Base-by-base conservation (phyloP, 2,888 invertebrate species). In the Leptarthrus brevirostris region DNA sequence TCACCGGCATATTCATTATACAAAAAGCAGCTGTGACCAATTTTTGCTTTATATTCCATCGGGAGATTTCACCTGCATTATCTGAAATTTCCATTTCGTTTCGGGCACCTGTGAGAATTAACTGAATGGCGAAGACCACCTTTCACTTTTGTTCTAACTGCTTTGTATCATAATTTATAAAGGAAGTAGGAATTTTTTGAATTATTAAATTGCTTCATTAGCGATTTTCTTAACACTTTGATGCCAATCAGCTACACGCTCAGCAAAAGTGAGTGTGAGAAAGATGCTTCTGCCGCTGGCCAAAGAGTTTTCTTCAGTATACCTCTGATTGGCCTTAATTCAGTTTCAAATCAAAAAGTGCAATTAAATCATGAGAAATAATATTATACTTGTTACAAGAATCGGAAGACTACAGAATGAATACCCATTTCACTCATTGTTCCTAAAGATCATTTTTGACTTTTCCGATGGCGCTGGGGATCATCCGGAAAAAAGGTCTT, bases 81-180 rank as follows among this genome's bases (percentile, higher is more conserved):
- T 12, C 12, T 20, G 16, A 49, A 16, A 6, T 49, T 49, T 49
- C n/a, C 49, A 49, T 49, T 49, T 49, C 18, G n/a, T 49, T 49
- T 20, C 49, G 3, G 20, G 3, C 14, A 16, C 3, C 20, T 49
- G 49, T 49, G 18, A 49, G 20, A 49, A 16, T 49, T 3, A 6
- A 18, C 16, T 20, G 8, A 49, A 20, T 16, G 49, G 49, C 6
- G 8, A n/a, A n/a, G n/a, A 16, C 12, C 20, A 20, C 49, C 49
- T 49, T 49, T 49, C 49, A 49, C 49, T 49, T 49, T 49, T 49
- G 49, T 49, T 49, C 49, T 49, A 49, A 49, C 49, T 20, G n/a
- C 20, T 16, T 49, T 49, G 49, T 4, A 49, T 49, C 20, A 49
- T 20, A 49, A 49, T 49, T 8, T 6, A 47, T 47, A 14, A 20